phyloP scores from a whole-genome alignment of 2,113 vertebrate species.

The Pedetes capensis region DNA sequence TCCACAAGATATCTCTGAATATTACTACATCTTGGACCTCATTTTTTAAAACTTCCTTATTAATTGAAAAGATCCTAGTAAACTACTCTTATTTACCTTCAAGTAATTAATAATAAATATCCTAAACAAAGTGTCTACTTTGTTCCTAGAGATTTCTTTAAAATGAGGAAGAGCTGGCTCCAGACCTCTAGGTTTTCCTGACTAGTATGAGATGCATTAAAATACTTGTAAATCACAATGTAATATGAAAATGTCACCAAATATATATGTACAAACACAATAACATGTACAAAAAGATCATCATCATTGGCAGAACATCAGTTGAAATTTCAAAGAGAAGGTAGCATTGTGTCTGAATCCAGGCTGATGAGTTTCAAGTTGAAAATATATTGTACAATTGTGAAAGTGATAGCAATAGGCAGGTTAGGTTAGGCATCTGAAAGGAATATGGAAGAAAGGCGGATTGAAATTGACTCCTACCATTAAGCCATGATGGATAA shows the following conservation, averaged over 20 bases:
- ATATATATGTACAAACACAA: background rate
- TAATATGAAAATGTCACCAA: background rate
- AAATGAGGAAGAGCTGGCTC: background rate
- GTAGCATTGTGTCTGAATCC: background rate
- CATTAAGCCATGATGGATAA: too few species aligned
- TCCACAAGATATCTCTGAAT: background rate
- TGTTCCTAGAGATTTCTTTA: background rate
- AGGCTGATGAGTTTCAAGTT: background rate
- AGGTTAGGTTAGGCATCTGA: too few species aligned
- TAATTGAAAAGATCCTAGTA: background rate
- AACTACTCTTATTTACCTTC: background rate
- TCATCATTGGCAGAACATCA: background rate
- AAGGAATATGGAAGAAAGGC: too few species aligned
- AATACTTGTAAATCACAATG: background rate
- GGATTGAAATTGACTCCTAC: too few species aligned
- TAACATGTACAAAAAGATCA: background rate
- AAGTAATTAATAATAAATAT: background rate
- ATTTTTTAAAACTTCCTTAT: conserved; percentile 3
- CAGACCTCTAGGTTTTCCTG: background rate
- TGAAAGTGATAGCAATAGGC: background rate
- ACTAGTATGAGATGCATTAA: background rate
- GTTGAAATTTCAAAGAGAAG: conserved; percentile 12
- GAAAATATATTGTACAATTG: background rate
- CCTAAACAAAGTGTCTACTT: background rate
- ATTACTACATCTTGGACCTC: background rate